These are phyloP conservation scores for Hyphantria cunea DNA, from an alignment of 1,140 invertebrate species.

Conservation along the genomic window DNA sequence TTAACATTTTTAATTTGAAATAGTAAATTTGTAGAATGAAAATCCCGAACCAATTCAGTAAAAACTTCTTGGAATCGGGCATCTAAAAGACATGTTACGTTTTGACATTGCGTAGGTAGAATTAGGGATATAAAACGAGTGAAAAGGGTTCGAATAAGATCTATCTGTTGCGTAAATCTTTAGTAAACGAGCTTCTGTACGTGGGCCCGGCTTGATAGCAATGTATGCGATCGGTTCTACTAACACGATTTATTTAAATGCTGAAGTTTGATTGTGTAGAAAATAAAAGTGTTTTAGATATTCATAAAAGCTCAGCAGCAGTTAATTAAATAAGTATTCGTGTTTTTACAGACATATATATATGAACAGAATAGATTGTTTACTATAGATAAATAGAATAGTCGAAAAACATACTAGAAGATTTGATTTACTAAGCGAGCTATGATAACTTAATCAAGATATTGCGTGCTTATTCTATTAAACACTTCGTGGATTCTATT, in stretches of 20 bases:
- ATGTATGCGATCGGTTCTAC: constrained; percentile 16
- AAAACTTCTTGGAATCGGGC: constrained; percentile 28
- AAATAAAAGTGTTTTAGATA: neutral
- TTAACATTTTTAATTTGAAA: constrained; percentile 3
- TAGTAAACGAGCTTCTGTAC: constrained; percentile 43
- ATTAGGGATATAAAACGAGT: constrained; percentile 47
- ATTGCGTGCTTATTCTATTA: no score
- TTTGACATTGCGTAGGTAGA: constrained; percentile 37
- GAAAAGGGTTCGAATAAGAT: constrained; percentile 58
- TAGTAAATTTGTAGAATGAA: constrained; percentile 14
- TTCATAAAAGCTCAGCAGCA: no score
- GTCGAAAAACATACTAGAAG: no score
- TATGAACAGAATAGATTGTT: no score
- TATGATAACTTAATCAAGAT: no score
- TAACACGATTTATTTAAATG: constrained; percentile 1
- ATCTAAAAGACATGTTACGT: constrained; percentile 38
- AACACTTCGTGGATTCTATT: no score
- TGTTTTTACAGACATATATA: no score
- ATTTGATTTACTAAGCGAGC: no score
- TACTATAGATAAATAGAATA: no score
- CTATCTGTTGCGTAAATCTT: constrained; percentile 62
- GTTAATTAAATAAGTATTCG: no score
- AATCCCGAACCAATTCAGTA: constrained; percentile 29
- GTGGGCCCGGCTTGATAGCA: constrained; percentile 18
- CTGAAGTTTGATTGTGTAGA: neutral